phyloP scores from a whole-genome alignment of 2,888 invertebrate species.

The Luperina nickerlii region DNA sequence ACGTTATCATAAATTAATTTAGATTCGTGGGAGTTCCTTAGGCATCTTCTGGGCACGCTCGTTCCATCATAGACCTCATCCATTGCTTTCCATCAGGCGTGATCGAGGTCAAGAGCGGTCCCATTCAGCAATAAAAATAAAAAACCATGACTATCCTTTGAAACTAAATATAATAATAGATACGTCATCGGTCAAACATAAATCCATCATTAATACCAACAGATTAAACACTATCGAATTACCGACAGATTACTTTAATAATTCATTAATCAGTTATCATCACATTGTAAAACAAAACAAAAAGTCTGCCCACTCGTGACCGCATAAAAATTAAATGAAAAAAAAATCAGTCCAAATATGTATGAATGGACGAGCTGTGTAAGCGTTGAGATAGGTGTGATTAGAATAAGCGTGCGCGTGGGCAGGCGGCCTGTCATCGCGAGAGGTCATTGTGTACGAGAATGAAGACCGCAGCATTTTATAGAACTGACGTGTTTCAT shows the following conservation, averaged over 20 bases:
- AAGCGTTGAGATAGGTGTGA: slow-evolving; percentile 85
- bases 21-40: too few species aligned
- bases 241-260: slow-evolving; percentile 64
- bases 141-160: slow-evolving; percentile 9
- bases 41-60: too few species aligned
- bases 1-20: slow-evolving; percentile 1
- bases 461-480: slow-evolving; percentile 72
- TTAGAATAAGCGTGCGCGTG: slow-evolving; percentile 86
- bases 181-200: slow-evolving; percentile 1
- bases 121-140: too few species aligned
- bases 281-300: slow-evolving; percentile 81
- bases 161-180: neutral
- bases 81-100: too few species aligned
- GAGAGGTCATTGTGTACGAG: slow-evolving; percentile 84
- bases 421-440: slow-evolving; percentile 87
- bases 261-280: slow-evolving; percentile 72
- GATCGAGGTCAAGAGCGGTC: too few species aligned
- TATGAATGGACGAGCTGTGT: slow-evolving; percentile 83
- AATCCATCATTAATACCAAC: slow-evolving; percentile 33
- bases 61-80: too few species aligned
- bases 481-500: slow-evolving; percentile 74
- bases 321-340: slow-evolving; percentile 72
- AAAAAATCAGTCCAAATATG: slow-evolving; percentile 83
- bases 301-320: slow-evolving; percentile 83
- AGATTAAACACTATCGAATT: slow-evolving; percentile 57